Evolutionary conservation across 2,113 vertebrate species (phyloP).

Genomic region (Turnix velox): DNA sequence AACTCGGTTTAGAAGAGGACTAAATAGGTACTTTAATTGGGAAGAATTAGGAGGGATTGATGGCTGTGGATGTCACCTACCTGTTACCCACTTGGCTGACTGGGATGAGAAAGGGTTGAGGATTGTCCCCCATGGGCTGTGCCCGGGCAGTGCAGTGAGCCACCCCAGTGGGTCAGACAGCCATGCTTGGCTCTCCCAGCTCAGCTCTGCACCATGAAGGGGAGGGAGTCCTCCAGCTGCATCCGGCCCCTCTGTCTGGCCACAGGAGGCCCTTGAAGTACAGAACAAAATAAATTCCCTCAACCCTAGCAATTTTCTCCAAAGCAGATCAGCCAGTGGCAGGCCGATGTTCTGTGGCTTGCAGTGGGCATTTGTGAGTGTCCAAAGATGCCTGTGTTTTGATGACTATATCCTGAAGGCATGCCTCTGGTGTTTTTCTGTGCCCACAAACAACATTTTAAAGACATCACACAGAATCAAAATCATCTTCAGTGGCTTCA

Average conservation of each 20-base stretch:
- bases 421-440: background rate
- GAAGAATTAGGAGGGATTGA: background rate
- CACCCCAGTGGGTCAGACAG: background rate
- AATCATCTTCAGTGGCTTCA: background rate
- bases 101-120: background rate
- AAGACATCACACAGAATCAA: background rate
- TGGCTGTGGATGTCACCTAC: background rate
- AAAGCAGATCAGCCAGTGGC: background rate
- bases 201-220: background rate
- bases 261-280: slow-evolving; percentile 3
- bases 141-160: background rate
- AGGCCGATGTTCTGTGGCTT: slow-evolving; percentile 15
- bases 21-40: background rate
- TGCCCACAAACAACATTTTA: background rate
- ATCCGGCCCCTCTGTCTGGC: background rate
- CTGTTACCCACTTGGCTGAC: background rate
- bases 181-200: rapidly evolving
- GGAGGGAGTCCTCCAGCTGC: background rate
- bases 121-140: rapidly evolving
- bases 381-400: background rate
- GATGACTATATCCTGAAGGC: slow-evolving; percentile 14
- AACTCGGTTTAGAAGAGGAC: background rate
- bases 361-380: background rate
- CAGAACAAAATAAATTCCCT: slow-evolving; percentile 22
- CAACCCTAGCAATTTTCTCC: slow-evolving; percentile 3